These are phyloP conservation scores for Drosophila sp. DNA, from an alignment of 1,140 invertebrate genomes.

Conservation along the genomic window DNA sequence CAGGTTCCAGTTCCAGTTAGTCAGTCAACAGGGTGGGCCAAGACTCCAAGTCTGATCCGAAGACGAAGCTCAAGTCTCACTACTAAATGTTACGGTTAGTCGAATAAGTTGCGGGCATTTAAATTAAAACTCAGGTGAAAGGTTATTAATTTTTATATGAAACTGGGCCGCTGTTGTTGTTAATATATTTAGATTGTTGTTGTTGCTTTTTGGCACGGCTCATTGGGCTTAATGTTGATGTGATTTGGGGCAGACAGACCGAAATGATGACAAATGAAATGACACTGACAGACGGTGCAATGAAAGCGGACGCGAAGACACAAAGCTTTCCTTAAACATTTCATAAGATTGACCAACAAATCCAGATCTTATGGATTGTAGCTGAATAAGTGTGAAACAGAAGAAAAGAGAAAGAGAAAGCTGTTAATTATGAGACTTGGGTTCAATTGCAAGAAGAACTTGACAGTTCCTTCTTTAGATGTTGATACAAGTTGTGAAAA, in stretches of 20 bases:
- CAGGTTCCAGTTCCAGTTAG: conserved; percentile 19
- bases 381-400: conserved; percentile 1
- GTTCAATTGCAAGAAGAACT: no score
- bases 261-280: conserved; percentile 55
- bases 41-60: conserved; percentile 5
- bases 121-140: conserved; percentile 82
- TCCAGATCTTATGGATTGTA: background rate
- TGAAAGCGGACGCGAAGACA: conserved; percentile 36
- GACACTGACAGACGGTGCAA: conserved; percentile 37
- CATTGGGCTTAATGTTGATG: conserved; percentile 74
- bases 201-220: conserved; percentile 41
- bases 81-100: conserved; percentile 40
- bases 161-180: conserved; percentile 63
- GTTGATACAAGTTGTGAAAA: no score
- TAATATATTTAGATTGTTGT: conserved; percentile 28
- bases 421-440: background rate
- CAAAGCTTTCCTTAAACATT: conserved; percentile 17
- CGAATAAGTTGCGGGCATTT: conserved; percentile 66
- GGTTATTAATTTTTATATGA: conserved; percentile 75
- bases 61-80: background rate
- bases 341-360: conserved; percentile 3
- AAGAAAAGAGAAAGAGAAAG: background rate
- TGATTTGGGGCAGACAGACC: conserved; percentile 46
- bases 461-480: no score
- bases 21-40: conserved; percentile 26